Evolutionary conservation across 1,140 invertebrate species (phyloP).

Genomic region (Tribolium castaneum): DNA sequence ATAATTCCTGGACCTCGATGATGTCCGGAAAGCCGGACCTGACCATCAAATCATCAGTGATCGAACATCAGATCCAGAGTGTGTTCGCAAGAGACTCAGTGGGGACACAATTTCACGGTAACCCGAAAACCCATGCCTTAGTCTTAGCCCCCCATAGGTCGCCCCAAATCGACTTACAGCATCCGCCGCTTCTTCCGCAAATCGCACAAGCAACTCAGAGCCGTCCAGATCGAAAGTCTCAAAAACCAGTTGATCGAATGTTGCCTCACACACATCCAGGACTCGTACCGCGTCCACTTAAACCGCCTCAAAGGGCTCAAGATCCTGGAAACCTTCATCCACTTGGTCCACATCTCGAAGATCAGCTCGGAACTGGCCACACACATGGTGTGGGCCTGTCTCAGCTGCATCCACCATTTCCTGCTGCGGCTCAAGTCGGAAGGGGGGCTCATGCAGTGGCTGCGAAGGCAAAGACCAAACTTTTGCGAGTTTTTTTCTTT

Average conservation of each 20-base stretch:
- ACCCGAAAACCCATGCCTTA: too few species aligned
- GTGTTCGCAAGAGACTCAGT: too few species aligned
- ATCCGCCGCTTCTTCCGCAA: not conserved
- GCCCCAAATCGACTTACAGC: not conserved
- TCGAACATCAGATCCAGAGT: too few species aligned
- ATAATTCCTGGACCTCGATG: not conserved
- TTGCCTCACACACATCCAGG: constrained; percentile 44
- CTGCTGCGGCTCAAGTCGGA: constrained; percentile 25
- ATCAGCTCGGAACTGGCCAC: not conserved
- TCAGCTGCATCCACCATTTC: constrained; percentile 47
- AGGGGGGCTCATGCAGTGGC: constrained; percentile 8
- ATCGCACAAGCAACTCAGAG: not conserved
- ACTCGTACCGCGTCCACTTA: constrained; percentile 43
- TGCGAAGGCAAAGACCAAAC: constrained; percentile 22
- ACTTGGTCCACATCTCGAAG: not conserved
- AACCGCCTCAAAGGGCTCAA: constrained; percentile 40
- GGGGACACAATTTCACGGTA: too few species aligned
- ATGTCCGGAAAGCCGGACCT: not conserved
- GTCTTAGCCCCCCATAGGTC: not conserved
- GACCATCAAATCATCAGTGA: too few species aligned
- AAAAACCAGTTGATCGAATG: not conserved
- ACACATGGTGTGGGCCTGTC: constrained; percentile 33
- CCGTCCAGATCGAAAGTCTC: not conserved
- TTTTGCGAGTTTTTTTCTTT: not conserved
- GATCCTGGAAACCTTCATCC: not conserved